A percentile compares a stretch with the other conserved stretches of the same genome.
phyloP scores from a whole-genome alignment of 1,140 invertebrate genomes.

The Aphis craccivora region DNA sequence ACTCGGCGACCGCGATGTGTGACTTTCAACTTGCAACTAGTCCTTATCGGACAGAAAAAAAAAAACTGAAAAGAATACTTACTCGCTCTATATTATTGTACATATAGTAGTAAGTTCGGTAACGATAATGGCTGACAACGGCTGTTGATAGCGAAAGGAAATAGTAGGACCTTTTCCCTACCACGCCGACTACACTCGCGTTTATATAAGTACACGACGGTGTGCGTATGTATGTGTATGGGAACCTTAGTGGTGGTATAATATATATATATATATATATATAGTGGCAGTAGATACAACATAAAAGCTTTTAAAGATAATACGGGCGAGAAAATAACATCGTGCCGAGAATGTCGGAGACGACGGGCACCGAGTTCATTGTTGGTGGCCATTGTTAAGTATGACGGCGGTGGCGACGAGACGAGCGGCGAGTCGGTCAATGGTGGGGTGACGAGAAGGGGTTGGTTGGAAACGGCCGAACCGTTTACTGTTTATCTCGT shows the following conservation, averaged over 20 bases:
- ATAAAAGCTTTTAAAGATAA: conserved; percentile 49
- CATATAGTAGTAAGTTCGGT: not conserved
- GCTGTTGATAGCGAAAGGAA: not conserved
- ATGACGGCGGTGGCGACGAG: not conserved
- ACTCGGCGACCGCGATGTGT: not conserved
- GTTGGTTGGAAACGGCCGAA: not conserved
- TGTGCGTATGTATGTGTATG: not conserved
- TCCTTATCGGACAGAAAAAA: not conserved
- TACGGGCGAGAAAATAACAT: conserved; percentile 37
- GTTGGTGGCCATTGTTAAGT: conserved; percentile 35
- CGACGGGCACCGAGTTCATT: not conserved
- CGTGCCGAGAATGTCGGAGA: conserved; percentile 35
- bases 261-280: not conserved
- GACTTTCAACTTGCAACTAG: not conserved
- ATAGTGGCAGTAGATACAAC: not conserved
- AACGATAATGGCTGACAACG: not conserved
- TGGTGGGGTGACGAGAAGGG: not conserved
- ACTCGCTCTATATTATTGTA: not conserved
- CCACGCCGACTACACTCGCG: not conserved
- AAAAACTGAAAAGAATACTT: not conserved
- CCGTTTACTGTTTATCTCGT: conserved; percentile 31
- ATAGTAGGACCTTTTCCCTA: no score
- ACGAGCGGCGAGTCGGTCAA: not conserved
- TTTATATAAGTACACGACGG: not conserved
- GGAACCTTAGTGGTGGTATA: not conserved